Percentiles rank a stretch among this genome's conserved stretches.
Conservation (phyloP, 2,113 vertebrate genomes). For the Saccopteryx bilineata region DNA sequence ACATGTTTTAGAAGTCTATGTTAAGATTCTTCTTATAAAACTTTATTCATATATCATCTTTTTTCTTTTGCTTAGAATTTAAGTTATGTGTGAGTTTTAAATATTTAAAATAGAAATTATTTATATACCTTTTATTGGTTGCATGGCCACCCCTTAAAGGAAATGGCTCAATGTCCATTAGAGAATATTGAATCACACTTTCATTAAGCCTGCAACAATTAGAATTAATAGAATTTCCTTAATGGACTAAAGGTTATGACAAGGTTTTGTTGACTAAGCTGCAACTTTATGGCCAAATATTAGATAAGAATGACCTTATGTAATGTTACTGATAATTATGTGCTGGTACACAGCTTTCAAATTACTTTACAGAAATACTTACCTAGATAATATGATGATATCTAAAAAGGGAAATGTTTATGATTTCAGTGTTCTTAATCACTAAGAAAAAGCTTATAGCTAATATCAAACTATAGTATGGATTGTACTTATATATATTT, state of each 20-base stretch:
- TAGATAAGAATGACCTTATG: slow-evolving; percentile 70
- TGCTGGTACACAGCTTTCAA: slow-evolving; percentile 57
- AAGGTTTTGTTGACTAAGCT: slow-evolving; percentile 37
- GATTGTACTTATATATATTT: background rate
- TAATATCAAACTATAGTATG: slow-evolving; percentile 1
- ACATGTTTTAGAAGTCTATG: background rate
- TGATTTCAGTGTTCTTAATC: slow-evolving; percentile 49
- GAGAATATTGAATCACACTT: slow-evolving; percentile 64
- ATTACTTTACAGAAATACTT: slow-evolving; percentile 61
- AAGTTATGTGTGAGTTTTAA: background rate
- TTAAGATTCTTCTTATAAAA: background rate
- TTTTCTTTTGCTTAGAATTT: slow-evolving; percentile 43
- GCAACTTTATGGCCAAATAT: slow-evolving; percentile 57
- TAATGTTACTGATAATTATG: slow-evolving; percentile 63
- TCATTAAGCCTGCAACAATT: slow-evolving; percentile 59
- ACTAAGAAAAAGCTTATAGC: slow-evolving; percentile 26
- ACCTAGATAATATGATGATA: background rate
- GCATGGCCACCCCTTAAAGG: background rate
- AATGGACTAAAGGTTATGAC: slow-evolving; percentile 4
- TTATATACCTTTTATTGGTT: background rate
- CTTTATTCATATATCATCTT: background rate
- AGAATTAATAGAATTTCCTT: slow-evolving; percentile 71
- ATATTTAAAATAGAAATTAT: slow-evolving; percentile 53
- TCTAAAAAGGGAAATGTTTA: slow-evolving; percentile 16
- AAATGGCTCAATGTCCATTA: slow-evolving; percentile 64